phyloP scores from a whole-genome alignment of 1,140 invertebrate genomes.

The Nasonia longicornis region DNA sequence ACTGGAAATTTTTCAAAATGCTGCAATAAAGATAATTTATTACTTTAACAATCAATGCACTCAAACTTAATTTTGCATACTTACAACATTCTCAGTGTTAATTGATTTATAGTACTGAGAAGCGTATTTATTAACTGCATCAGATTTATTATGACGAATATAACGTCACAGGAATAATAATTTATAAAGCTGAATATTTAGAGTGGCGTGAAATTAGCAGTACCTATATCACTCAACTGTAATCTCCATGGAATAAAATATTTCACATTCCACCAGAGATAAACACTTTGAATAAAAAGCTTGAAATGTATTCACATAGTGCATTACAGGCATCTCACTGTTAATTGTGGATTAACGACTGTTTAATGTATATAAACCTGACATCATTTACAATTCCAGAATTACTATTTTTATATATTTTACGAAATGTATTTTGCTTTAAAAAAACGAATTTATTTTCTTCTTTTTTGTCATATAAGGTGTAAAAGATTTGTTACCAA shows the following conservation, averaged over 20 bases:
- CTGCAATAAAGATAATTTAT: neutral
- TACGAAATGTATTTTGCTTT: slow-evolving; percentile 6
- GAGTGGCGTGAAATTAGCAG: neutral
- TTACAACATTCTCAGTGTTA: neutral
- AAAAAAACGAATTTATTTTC: slow-evolving; percentile 15
- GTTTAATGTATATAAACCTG: slow-evolving; percentile 15
- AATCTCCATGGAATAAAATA: slow-evolving; percentile 4
- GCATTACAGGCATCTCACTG: neutral
- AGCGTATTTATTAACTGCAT: neutral
- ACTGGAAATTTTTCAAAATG: slow-evolving; percentile 18
- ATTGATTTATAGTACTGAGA: slow-evolving; percentile 14
- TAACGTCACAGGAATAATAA: slow-evolving; percentile 7
- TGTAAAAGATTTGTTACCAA: slow-evolving; percentile 5
- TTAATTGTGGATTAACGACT: neutral
- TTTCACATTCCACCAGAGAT: slow-evolving; percentile 5
- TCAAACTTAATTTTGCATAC: neutral
- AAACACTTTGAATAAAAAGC: slow-evolving; percentile 30
- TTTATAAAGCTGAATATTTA: slow-evolving; percentile 12
- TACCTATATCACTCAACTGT: neutral
- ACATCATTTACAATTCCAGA: slow-evolving; percentile 33
- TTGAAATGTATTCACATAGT: slow-evolving; percentile 6
- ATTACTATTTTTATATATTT: slow-evolving; percentile 20
- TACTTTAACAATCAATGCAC: neutral
- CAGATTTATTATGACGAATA: slow-evolving; percentile 19
- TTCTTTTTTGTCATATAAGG: neutral